phyloP scores from a whole-genome alignment of 2,113 vertebrate genomes.

The Prolemur simus region DNA sequence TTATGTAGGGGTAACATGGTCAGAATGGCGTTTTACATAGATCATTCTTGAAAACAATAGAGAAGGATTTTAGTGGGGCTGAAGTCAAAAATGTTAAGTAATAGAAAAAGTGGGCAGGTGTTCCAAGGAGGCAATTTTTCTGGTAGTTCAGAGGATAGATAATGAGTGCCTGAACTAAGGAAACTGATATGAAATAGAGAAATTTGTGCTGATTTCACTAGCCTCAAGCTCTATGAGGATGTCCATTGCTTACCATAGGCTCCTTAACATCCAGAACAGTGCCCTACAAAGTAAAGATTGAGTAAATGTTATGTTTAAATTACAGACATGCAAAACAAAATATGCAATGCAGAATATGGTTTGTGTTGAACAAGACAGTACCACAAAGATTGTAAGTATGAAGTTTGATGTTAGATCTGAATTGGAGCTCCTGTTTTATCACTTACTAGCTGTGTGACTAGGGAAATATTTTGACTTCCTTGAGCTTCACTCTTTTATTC shows the following conservation, averaged over 20 bases:
- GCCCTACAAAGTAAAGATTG: neutral
- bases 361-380: neutral
- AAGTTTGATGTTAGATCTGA: neutral
- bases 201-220: neutral
- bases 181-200: neutral
- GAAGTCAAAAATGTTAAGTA: neutral
- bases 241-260: neutral
- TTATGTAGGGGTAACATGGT: neutral
- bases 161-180: neutral
- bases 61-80: neutral
- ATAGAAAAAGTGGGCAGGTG: neutral
- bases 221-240: neutral
- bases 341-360: neutral
- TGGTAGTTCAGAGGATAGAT: neutral
- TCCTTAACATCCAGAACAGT: neutral
- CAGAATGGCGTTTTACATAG: neutral
- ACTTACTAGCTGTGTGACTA: neutral
- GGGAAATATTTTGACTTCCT: neutral
- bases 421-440: neutral
- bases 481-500: neutral
- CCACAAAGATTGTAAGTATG: neutral
- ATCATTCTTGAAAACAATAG: neutral
- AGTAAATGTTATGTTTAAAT: neutral
- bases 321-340: neutral
- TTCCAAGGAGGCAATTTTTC: neutral